Evolutionary conservation across 2,113 vertebrate genomes (phyloP), one percentile per base, ranked within the genome.

Genomic region (Pomatostomus ruficeps): DNA sequence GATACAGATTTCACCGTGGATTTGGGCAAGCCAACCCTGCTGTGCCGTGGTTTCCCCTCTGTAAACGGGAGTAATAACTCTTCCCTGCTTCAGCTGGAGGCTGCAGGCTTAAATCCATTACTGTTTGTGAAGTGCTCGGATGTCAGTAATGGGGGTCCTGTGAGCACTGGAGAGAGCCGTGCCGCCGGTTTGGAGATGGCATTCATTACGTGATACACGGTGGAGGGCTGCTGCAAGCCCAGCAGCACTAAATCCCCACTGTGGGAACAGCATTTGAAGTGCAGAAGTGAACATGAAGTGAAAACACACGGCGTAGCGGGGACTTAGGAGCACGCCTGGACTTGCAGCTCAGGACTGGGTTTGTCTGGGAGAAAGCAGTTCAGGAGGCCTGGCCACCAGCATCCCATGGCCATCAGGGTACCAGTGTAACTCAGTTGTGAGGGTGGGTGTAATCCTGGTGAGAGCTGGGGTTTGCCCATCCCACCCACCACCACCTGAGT

Each of bases 11-110:
- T 81, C 14, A 12, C 71, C 2, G 2, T 12, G 51, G 68, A 76
- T 85, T 76, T 90, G 78, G 78, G 59, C 35, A 54, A 89, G 89
- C 59, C 83, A 61, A 12, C 73, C 76, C 72, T 52, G 33, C 74
- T 62, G 94, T 54, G 74, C 8, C 3, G 6, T 31, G 79, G 74
- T 85, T 94, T 77, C 77, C 72, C 20, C 25, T 80, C 74, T 66
- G 51, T 49, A 83, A 93, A 93, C 76, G 55, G 85, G 19, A 88
- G 72, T 20, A 76, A 93, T 95, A 81, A 88, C 68, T 85, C 89
- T 91, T 58, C 75, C 68, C 40, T 29, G 36, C 68, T 79, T 74
- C 93, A 80, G 68, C 90, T 66, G 48, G 82, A 46, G 43, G 75
- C 43, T 80, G 33, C 36, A 43, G 82, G 75, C 38, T 90, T 63